Percentiles rank a stretch among this genome's conserved stretches.
Evolutionary conservation across 2,888 invertebrate species (phyloP).

Genomic region (Griposia aprilina): DNA sequence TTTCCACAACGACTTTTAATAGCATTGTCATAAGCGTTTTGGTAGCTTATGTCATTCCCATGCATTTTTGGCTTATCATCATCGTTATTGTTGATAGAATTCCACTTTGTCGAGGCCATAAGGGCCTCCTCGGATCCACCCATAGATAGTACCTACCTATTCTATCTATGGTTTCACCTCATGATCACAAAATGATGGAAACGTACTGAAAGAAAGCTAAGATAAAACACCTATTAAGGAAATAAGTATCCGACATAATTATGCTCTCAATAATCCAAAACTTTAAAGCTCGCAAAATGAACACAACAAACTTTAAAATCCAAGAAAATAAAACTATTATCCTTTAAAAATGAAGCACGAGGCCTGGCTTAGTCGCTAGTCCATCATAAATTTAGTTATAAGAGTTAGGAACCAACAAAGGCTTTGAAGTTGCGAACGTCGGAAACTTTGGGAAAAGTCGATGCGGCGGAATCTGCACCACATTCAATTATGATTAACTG

Average conservation of each 20-base stretch:
- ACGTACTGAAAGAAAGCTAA: background rate
- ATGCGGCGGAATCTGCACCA: conserved; percentile 27
- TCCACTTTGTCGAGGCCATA: background rate
- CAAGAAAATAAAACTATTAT: conserved; percentile 19
- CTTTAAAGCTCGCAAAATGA: conserved; percentile 19
- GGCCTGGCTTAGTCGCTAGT: conserved; percentile 19
- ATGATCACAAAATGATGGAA: background rate
- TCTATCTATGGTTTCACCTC: too few species aligned
- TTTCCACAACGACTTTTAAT: too few species aligned
- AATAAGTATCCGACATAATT: background rate
- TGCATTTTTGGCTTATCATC: too few species aligned
- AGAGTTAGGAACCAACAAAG: conserved; percentile 44
- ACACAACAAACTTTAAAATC: conserved; percentile 1
- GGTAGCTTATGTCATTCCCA: too few species aligned
- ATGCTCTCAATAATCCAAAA: conserved; percentile 7
- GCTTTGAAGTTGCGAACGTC: conserved; percentile 34
- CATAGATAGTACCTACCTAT: too few species aligned
- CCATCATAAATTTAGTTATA: conserved; percentile 53
- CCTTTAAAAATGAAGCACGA: conserved; percentile 14
- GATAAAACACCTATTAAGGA: background rate
- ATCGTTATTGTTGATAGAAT: too few species aligned
- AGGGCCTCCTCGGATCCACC: background rate
- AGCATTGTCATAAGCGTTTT: too few species aligned
- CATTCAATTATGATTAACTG: conserved; percentile 52
- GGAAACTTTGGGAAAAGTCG: conserved; percentile 48